phyloP scores from a whole-genome alignment of 2,888 invertebrate species.

The Eurois occulta region DNA sequence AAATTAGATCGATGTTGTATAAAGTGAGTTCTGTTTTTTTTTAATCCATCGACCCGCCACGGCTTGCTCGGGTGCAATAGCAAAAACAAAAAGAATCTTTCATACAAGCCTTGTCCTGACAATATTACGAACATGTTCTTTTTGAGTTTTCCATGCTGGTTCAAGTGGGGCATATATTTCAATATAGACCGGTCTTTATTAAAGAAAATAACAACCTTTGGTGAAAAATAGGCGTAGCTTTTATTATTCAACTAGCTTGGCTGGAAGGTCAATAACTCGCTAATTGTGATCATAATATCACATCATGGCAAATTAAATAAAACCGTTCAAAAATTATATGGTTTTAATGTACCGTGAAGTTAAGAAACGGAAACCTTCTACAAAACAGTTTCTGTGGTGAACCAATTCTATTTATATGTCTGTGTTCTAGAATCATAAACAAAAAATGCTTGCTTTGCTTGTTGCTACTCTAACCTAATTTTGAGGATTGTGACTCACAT shows the following conservation, averaged over 20 bases:
- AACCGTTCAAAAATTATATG: not conserved
- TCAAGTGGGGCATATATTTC: not conserved
- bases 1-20: constrained; percentile 54
- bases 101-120: not conserved
- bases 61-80: not conserved
- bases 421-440: not conserved
- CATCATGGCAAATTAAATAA: not conserved
- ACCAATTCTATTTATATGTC: too few relatives aligned
- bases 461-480: not conserved
- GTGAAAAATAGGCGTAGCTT: not conserved
- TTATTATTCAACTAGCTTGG: not conserved
- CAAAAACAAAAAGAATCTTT: not conserved
- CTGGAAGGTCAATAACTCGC: not conserved
- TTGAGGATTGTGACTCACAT: not conserved
- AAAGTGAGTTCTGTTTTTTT: constrained; percentile 25
- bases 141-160: not conserved
- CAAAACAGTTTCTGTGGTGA: not conserved
- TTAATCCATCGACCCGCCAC: not conserved
- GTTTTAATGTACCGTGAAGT: not conserved
- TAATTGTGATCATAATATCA: too few relatives aligned
- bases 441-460: too few relatives aligned
- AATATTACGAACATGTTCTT: not conserved
- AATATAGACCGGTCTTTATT: not conserved
- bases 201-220: not conserved
- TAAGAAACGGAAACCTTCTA: not conserved